Evolutionary conservation across 2,888 invertebrate genomes (phyloP).

Genomic region (Agonopterix heracliana): DNA sequence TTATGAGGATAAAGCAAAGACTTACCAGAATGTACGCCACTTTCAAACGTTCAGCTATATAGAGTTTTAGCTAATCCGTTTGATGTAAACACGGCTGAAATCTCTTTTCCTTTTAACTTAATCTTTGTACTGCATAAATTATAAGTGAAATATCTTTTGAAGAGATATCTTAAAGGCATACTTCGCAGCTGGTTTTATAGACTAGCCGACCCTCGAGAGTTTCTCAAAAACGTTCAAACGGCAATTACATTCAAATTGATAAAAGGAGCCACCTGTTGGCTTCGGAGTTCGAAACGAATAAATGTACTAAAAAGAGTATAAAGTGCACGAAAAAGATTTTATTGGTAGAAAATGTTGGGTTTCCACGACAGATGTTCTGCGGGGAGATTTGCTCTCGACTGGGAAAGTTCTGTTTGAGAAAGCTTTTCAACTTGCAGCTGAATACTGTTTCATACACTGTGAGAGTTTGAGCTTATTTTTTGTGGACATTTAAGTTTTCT

Average conservation of each 20-base stretch:
- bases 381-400: constrained; percentile 45
- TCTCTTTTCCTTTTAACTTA: too few species aligned
- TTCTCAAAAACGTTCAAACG: constrained; percentile 32
- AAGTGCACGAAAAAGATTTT: constrained; percentile 55
- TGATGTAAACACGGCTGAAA: neutral
- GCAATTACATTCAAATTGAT: constrained; percentile 65
- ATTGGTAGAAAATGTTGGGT: constrained; percentile 52
- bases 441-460: constrained; percentile 33
- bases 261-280: constrained; percentile 68
- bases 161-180: neutral
- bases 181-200: constrained; percentile 4
- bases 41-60: neutral
- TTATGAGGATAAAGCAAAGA: neutral
- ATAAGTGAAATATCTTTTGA: neutral
- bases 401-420: constrained; percentile 48
- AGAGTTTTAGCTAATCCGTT: neutral
- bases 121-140: too few species aligned
- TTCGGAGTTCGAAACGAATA: constrained; percentile 29
- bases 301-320: constrained; percentile 17
- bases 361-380: constrained; percentile 53
- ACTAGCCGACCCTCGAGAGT: neutral
- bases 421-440: constrained; percentile 34
- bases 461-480: constrained; percentile 30
- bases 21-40: neutral
- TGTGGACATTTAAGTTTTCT: constrained; percentile 31